Base-by-base conservation (phyloP, 1,140 invertebrate species). In the Helicoverpa zea region DNA sequence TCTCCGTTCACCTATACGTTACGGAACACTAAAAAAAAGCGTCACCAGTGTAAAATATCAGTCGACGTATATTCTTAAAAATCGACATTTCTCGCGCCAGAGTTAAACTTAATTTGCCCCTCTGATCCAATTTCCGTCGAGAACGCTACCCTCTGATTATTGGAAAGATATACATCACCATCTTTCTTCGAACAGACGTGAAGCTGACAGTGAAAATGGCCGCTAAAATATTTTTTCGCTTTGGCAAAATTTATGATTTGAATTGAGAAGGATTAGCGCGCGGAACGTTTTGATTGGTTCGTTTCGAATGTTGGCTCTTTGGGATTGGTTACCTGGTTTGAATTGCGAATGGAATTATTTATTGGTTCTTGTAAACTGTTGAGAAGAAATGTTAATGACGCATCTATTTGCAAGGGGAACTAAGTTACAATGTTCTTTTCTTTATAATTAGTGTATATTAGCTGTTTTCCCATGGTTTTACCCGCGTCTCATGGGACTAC, bases 81-180 rank as follows among this genome's bases (percentile, higher is more conserved):
- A 72, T 54, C 47, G 49, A 14, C 68, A 51, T 75, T 84, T 77
- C 80, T 80, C 82, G 79, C 82, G 78, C 82, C 80, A 80, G 82
- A 80, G 82, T 83, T 86, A 86, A 89, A 89, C 86, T 87, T 91
- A 89, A 89, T 91, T 91, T 89, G 84, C 77, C 81, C 78, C 73
- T 75, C 82, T 86, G 85, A 91, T 91, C 86, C 87, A 87, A 91
- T 90, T 89, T 89, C 88, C 87, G 77, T 76, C 72, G 81, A 59
- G 74, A 68, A 68, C 81, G 75, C 16, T 63, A 61, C 79, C 85
- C 78, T 79, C 81, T 89, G 86, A 89, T 89, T 86, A 87, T 87
- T 80, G 81, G 84, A 81, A 77, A 82, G 85, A 82, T 84, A 83
- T 85, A 87, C 81, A 84, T 83, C 79, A 80, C 84, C 73, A 87